Conservation (phyloP, 2,888 invertebrate species). For the Ligdia adustata region DNA sequence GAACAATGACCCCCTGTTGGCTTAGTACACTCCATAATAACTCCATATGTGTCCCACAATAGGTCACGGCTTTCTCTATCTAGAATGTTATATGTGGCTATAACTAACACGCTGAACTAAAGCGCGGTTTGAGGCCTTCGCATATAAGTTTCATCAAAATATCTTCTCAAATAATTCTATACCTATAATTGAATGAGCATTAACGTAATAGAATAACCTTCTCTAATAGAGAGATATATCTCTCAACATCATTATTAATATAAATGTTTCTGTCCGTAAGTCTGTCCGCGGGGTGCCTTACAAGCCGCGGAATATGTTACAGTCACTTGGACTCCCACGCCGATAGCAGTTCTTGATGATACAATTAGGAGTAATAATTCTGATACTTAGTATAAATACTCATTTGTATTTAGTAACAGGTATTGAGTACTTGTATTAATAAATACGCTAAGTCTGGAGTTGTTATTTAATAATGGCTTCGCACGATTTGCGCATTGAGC, state of each 20-base stretch:
- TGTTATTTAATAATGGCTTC: background rate
- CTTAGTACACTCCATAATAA: no score
- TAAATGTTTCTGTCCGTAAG: conserved; percentile 68
- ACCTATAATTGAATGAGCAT: conserved; percentile 2
- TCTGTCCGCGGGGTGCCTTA: conserved; percentile 55
- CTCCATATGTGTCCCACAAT: no score
- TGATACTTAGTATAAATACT: conserved; percentile 4
- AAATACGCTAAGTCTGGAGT: background rate
- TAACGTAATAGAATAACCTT: conserved; percentile 9
- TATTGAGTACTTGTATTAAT: background rate
- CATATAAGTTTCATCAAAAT: background rate
- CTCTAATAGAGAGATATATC: conserved; percentile 25
- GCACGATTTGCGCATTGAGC: background rate
- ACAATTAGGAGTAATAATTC: conserved; percentile 16
- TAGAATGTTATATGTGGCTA: no score
- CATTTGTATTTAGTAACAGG: background rate
- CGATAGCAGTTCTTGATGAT: conserved; percentile 28
- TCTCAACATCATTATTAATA: conserved; percentile 66
- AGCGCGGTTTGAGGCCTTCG: background rate
- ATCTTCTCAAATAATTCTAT: background rate
- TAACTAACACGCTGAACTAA: no score
- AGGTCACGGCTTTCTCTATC: no score
- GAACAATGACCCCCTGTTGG: no score
- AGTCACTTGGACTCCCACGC: conserved; percentile 59
- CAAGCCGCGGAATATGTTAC: conserved; percentile 5